These are phyloP conservation scores for Astropecten irregularis DNA, from an alignment of 53 echinoderm and acorn worm genomes.

Conservation along the genomic window DNA sequence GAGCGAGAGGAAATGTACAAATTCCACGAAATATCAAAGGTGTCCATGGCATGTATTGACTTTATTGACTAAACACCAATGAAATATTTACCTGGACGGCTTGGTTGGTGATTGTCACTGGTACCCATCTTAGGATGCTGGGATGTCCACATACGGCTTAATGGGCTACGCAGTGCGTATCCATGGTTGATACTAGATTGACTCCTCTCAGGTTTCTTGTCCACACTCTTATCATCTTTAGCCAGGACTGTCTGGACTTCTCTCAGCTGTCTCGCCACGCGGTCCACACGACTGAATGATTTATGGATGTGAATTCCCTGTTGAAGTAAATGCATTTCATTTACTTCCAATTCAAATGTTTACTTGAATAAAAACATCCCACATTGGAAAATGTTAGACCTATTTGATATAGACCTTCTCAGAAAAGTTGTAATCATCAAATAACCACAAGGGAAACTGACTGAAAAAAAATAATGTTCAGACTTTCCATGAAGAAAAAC, in stretches of 20 bases:
- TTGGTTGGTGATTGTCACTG: background rate
- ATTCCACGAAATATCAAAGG: too few relatives aligned
- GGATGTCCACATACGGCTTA: slow-evolving; percentile 22
- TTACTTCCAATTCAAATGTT: background rate
- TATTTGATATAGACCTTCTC: too few relatives aligned
- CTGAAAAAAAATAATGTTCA: too few relatives aligned
- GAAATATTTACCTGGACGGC: slow-evolving; percentile 5
- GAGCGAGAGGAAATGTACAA: too few relatives aligned
- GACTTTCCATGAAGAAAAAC: too few relatives aligned
- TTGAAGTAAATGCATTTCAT: background rate
- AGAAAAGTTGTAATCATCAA: too few relatives aligned
- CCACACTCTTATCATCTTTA: slow-evolving; percentile 42
- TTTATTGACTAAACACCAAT: too few relatives aligned
- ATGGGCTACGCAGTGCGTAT: slow-evolving; percentile 33
- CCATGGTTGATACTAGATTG: slow-evolving; percentile 11
- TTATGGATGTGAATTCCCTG: slow-evolving; percentile 93
- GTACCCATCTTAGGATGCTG: slow-evolving; percentile 8
- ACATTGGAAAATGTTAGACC: too few relatives aligned
- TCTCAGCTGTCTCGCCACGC: slow-evolving; percentile 90
- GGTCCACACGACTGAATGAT: slow-evolving; percentile 95
- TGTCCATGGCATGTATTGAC: too few relatives aligned
- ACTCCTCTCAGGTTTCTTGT: background rate
- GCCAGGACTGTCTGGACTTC: slow-evolving; percentile 74
- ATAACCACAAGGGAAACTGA: too few relatives aligned
- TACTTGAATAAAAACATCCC: background rate